phyloP scores from a whole-genome alignment of 2,888 invertebrate genomes.

The Antheraea yamamai region DNA sequence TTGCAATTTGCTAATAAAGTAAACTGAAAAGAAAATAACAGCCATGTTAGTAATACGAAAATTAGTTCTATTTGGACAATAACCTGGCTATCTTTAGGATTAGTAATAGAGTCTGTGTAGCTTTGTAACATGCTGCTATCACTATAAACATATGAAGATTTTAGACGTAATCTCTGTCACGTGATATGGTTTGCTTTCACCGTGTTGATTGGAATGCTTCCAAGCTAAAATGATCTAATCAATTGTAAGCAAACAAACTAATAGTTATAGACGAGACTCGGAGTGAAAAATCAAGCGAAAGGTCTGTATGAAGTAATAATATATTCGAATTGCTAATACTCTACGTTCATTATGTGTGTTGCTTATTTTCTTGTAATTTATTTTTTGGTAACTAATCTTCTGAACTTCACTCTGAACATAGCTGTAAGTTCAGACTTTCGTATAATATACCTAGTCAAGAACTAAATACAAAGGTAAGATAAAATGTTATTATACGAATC shows the following conservation, averaged over 20 bases:
- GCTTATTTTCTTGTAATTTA: too few relatives aligned
- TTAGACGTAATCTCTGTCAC: background rate
- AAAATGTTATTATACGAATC: too few relatives aligned
- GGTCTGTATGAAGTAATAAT: background rate
- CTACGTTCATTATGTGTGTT: too few relatives aligned
- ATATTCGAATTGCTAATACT: background rate
- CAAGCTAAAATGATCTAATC: background rate
- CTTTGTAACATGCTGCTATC: background rate
- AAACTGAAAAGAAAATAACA: background rate
- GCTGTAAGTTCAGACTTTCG: too few relatives aligned
- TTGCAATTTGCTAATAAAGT: too few relatives aligned
- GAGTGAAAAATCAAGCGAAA: background rate
- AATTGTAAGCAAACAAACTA: background rate
- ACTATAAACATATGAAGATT: background rate
- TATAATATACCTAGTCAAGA: too few relatives aligned
- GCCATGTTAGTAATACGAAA: background rate
- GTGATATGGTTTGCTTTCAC: background rate
- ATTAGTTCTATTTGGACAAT: background rate
- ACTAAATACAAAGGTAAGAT: too few relatives aligned
- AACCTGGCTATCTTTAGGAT: background rate
- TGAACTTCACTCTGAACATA: too few relatives aligned
- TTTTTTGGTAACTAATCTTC: too few relatives aligned
- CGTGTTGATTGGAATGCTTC: background rate
- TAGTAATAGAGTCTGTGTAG: background rate
- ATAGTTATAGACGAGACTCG: background rate